These are phyloP conservation scores for Gryllus longicercus DNA, from an alignment of 2,888 invertebrate species.

Conservation along the genomic window DNA sequence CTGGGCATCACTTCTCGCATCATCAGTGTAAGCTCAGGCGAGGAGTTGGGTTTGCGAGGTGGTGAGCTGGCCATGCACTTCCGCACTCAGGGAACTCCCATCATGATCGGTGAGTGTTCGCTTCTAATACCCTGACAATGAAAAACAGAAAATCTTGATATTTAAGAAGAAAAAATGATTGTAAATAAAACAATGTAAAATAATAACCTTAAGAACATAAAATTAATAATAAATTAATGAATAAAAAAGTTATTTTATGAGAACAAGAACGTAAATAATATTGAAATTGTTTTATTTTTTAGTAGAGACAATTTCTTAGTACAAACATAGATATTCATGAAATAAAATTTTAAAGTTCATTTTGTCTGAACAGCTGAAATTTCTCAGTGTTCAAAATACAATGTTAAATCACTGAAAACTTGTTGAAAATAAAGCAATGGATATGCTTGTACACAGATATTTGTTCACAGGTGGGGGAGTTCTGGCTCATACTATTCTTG, in stretches of 20 bases:
- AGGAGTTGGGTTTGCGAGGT: conserved; percentile 73
- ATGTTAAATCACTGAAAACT: too few species aligned
- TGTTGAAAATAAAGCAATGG: not conserved
- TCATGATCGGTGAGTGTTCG: conserved; percentile 87
- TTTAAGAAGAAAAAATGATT: too few species aligned
- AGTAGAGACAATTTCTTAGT: too few species aligned
- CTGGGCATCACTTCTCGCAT: conserved; percentile 72
- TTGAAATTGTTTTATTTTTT: too few species aligned
- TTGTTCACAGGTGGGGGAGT: conserved; percentile 80
- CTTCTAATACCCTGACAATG: conserved; percentile 4
- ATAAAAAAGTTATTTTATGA: too few species aligned
- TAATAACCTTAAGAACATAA: too few species aligned
- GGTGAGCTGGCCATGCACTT: conserved; percentile 88
- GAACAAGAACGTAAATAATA: too few species aligned
- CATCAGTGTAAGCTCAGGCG: conserved; percentile 78
- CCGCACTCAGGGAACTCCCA: conserved; percentile 85
- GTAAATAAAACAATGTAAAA: too few species aligned
- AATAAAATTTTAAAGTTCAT: conserved; percentile 20
- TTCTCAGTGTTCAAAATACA: not conserved
- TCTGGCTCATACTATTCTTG: conserved; percentile 95
- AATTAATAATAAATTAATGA: too few species aligned
- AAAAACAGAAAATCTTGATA: not conserved
- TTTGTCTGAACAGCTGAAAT: conserved; percentile 20
- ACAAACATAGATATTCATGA: too few species aligned
- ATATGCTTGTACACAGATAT: too few species aligned